Evolutionary conservation across 2,888 invertebrate genomes (phyloP), one percentile per base, ranked within the genome.

Genomic region (Acrocera orbiculus): DNA sequence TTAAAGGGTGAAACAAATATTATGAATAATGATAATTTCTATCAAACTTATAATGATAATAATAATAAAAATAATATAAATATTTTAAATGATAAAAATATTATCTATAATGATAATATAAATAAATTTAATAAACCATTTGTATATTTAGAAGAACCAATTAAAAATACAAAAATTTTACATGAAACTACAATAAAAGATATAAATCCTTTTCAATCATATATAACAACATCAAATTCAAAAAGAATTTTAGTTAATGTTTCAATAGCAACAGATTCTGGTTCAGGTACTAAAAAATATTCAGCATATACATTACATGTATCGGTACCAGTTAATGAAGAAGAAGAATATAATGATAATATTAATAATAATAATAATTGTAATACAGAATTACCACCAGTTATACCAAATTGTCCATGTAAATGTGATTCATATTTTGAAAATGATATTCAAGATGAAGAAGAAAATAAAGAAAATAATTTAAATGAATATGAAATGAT

Each of bases 301-400:
- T 73, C 74, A 30, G 66, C 83, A 41, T 85, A 83, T 61, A 74
- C 81, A 23, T 63, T 85, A 45, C 82, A 85, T 48, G 73, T 85
- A 38, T 77, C 77, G 40, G 74, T 86, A 35, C 85, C 85, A 8
- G 74, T 74, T 34, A 63, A 67, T 17, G 42, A 27, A 2, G 16
- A 4, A 23, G n/a, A n/a, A 27, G 10, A 19, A 20, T 19, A 25
- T n/a, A 32, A 14, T 20, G 66, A 64, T 42, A 42, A 40, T 50
- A 49, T 46, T 41, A 58, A 51, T 43, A 32, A 36, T 23, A 32
- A 14, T 16, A 36, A 16, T 26, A 49, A 44, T 36, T 58, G 58
- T 40, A 41, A 51, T 19, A 51, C 53, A 2, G 56, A 56, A 38
- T 56, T 56, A 13, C 59, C 58, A 13, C 58, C 58, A 23, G 50